phyloP scores from a whole-genome alignment of 2,113 vertebrate species.

The Hippolais icterina region DNA sequence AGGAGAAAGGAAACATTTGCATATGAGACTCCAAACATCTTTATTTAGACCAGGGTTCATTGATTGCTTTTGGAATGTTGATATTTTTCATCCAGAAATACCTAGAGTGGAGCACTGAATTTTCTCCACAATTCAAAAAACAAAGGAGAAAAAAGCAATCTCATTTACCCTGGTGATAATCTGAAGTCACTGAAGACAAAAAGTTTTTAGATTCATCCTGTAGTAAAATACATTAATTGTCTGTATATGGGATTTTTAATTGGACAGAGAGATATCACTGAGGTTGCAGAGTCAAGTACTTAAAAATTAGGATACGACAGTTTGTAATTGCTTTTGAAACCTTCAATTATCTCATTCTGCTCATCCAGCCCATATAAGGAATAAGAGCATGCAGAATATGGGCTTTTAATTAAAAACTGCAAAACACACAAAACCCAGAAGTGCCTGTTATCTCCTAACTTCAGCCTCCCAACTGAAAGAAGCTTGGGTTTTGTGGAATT shows the following conservation, averaged over 20 bases:
- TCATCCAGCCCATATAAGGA: neutral
- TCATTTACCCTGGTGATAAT: neutral
- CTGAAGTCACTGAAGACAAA: neutral
- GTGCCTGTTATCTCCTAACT: neutral
- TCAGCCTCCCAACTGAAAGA: neutral
- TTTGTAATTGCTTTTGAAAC: conserved; percentile 38
- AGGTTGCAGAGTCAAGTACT: neutral
- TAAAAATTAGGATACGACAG: neutral
- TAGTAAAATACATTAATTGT: neutral
- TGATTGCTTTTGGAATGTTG: neutral
- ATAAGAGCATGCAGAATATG: neutral
- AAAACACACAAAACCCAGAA: neutral
- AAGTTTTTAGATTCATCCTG: neutral
- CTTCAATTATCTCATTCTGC: neutral
- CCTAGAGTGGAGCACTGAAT: neutral
- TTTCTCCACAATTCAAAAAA: neutral
- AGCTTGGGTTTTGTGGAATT: neutral
- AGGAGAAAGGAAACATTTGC: neutral
- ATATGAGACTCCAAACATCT: neutral
- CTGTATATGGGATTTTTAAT: conserved; percentile 2
- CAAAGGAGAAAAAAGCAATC: neutral
- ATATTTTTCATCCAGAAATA: neutral
- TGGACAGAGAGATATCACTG: neutral
- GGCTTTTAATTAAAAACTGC: conserved; percentile 23
- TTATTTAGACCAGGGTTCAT: neutral